These are phyloP conservation scores for Alviniconcha strummeri DNA, from an alignment of 2,888 invertebrate species.

Conservation along the genomic window DNA sequence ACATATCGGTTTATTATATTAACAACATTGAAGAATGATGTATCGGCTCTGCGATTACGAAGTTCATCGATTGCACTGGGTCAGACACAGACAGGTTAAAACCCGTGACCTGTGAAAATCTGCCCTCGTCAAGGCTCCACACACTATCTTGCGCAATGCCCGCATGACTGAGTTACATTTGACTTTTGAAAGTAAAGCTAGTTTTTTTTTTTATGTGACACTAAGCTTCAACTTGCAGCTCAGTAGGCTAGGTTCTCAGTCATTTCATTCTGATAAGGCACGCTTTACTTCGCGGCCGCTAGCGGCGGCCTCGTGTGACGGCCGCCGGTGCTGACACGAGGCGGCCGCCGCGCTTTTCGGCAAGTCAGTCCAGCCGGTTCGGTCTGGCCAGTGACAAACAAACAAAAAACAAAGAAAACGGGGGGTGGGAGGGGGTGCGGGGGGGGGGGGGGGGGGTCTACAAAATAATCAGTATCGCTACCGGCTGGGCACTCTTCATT, in stretches of 20 bases:
- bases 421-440: no score
- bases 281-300: no score
- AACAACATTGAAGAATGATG: not conserved
- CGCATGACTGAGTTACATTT: not conserved
- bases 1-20: no score
- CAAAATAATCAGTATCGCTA: no score
- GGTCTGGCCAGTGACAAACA: not conserved
- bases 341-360: no score
- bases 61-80: constrained; percentile 19
- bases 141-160: constrained; percentile 11
- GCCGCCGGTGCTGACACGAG: not conserved
- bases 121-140: constrained; percentile 4
- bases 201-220: no score
- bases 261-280: not conserved
- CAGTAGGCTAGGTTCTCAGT: not conserved
- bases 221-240: not conserved
- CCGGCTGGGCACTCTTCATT: no score
- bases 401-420: not conserved
- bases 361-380: no score
- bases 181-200: no score
- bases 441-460: no score
- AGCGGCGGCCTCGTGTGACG: not conserved
- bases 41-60: not conserved
- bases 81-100: not conserved
- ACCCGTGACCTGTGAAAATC: constrained; percentile 13